Percentiles rank a stretch among this genome's conserved stretches.
Conservation (phyloP, 1,140 invertebrate species). For the Drosophila nigrodunni region DNA sequence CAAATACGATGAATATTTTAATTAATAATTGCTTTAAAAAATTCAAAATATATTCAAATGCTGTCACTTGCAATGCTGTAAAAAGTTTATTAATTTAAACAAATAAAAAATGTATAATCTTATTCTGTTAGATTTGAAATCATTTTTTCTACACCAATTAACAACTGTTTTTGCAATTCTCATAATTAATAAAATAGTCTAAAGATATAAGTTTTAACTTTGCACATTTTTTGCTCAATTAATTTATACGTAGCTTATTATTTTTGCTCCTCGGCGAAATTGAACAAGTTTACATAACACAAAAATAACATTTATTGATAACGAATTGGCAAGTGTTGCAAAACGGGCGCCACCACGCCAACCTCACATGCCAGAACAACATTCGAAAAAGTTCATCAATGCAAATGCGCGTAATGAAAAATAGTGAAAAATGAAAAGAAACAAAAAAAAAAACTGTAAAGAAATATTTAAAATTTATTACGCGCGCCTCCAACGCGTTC, state of each 20-base stretch:
- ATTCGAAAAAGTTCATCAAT: constrained; percentile 50
- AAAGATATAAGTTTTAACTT: background rate
- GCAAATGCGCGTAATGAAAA: constrained; percentile 50
- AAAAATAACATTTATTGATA: constrained; percentile 73
- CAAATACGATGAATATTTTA: too few species aligned
- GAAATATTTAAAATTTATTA: constrained; percentile 75
- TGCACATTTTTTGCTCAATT: constrained; percentile 6
- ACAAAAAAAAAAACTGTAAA: constrained; percentile 24
- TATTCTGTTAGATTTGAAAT: too few species aligned
- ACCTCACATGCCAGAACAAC: background rate
- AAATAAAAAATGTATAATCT: too few species aligned
- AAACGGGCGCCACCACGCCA: constrained; percentile 11
- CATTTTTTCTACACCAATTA: too few species aligned
- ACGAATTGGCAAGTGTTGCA: constrained; percentile 65
- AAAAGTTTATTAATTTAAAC: too few species aligned
- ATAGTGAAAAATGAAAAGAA: constrained; percentile 14
- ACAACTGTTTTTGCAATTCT: too few species aligned
- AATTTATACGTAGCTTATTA: constrained; percentile 15
- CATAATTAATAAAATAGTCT: too few species aligned
- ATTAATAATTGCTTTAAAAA: too few species aligned
- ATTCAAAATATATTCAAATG: too few species aligned
- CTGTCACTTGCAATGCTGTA: too few species aligned
- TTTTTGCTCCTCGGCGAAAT: background rate
- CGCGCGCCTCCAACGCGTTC: constrained; percentile 32
- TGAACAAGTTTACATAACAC: constrained; percentile 40